Percentiles rank a stretch among this genome's conserved stretches.
These are phyloP conservation scores for Penaeus chinensis DNA, from an alignment of 1,140 invertebrate species.

Conservation along the genomic window DNA sequence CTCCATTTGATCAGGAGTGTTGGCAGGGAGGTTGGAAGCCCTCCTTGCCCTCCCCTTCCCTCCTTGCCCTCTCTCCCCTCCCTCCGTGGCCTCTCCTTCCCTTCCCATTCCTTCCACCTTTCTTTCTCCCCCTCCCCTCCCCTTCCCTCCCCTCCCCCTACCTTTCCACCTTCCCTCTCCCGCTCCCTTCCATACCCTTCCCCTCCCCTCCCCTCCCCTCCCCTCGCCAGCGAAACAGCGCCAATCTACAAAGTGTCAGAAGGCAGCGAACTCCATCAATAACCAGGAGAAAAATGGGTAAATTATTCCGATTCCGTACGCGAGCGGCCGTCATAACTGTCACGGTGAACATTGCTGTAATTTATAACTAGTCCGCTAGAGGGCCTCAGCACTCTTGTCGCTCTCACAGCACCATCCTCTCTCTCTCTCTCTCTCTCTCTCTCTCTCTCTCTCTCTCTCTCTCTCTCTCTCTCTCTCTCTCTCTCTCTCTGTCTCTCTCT, in stretches of 20 bases:
- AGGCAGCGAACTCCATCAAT: conserved; percentile 61
- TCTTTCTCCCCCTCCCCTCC: too few relatives aligned
- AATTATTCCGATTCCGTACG: conserved; percentile 60
- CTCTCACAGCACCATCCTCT: not conserved
- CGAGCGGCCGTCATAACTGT: conserved; percentile 59
- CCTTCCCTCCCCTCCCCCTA: too few relatives aligned
- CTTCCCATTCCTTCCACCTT: too few relatives aligned
- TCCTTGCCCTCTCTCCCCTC: not conserved
- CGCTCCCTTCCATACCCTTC: not conserved
- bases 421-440: not conserved
- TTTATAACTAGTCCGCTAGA: conserved; percentile 58
- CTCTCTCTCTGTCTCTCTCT: too few relatives aligned
- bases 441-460: not conserved
- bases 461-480: not conserved
- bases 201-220: not conserved
- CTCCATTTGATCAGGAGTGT: too few relatives aligned
- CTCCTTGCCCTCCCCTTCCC: too few relatives aligned
- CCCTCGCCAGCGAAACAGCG: conserved; percentile 46
- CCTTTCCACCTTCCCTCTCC: too few relatives aligned
- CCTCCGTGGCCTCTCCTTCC: too few relatives aligned
- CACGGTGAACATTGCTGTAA: conserved; percentile 57
- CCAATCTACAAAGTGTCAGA: conserved; percentile 61
- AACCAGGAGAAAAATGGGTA: conserved; percentile 60
- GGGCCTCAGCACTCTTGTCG: conserved; percentile 17
- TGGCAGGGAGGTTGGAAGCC: too few relatives aligned